A percentile compares a stretch with the other conserved stretches of the same genome.
phyloP scores from a whole-genome alignment of 2,797 vertebrate species.

The Acrocephalus scirpaceus region DNA sequence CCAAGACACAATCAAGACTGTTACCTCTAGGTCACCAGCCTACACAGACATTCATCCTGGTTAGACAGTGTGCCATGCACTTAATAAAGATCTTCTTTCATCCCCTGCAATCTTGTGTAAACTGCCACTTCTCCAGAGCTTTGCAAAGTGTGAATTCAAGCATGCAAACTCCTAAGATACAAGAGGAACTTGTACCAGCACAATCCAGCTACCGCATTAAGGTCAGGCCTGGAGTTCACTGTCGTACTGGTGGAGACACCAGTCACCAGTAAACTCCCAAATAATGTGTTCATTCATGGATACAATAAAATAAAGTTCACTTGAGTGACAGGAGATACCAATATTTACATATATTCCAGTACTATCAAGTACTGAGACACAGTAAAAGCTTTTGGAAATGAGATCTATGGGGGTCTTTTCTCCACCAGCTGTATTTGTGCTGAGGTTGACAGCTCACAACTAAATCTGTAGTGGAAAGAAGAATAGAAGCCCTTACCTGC shows the following conservation, averaged over 20 bases:
- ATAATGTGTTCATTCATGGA: neutral
- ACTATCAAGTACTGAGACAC: neutral
- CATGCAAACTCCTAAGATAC: neutral
- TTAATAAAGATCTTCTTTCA: slow-evolving; percentile 22
- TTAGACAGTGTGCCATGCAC: neutral
- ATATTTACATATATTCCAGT: neutral
- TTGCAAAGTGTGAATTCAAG: slow-evolving; percentile 5
- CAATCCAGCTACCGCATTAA: accelerated
- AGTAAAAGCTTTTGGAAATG: neutral
- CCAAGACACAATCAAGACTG: neutral
- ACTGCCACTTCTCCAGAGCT: neutral
- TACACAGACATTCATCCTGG: neutral
- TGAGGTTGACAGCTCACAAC: neutral
- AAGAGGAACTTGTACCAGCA: neutral
- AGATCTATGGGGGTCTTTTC: neutral
- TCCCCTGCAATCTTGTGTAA: neutral
- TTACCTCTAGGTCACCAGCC: neutral
- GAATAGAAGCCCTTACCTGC: neutral
- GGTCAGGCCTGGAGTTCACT: neutral
- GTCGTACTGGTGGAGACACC: neutral
- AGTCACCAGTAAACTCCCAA: neutral
- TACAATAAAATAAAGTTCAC: neutral
- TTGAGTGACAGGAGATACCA: neutral
- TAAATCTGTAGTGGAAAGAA: neutral
- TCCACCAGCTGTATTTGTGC: neutral